Conservation (phyloP, 2,113 vertebrate genomes). For the Actenoides lindsayi region DNA sequence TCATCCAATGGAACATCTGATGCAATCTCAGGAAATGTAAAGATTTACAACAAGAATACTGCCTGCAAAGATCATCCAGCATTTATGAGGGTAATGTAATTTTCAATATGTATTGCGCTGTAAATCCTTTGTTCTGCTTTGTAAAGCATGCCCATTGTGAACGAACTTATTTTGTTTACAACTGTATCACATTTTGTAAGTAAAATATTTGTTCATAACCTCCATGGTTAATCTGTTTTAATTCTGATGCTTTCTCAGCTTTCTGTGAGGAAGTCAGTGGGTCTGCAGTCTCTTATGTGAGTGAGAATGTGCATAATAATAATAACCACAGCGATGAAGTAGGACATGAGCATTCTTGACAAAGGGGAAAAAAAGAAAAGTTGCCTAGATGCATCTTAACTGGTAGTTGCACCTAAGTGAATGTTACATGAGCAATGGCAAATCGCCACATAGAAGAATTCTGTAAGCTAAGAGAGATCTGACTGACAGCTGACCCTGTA, state of each 20-base stretch:
- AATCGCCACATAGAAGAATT: background rate
- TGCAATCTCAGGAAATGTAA: conserved; percentile 74
- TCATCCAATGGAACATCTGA: conserved; percentile 87
- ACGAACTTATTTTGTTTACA: background rate
- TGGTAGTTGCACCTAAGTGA: background rate
- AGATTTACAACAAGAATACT: conserved; percentile 57
- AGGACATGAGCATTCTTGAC: background rate
- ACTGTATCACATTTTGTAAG: background rate
- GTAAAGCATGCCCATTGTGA: background rate
- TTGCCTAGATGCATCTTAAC: conserved; percentile 6
- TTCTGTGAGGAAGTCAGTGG: background rate
- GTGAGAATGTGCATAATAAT: background rate
- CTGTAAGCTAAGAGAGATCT: background rate
- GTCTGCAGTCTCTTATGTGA: background rate
- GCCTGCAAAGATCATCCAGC: conserved; percentile 82
- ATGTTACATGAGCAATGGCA: background rate
- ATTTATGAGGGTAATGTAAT: conserved; percentile 86
- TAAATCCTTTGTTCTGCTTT: background rate
- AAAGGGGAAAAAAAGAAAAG: no score
- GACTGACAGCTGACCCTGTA: background rate
- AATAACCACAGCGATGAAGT: background rate
- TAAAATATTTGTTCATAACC: background rate
- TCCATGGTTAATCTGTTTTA: background rate
- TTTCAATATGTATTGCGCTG: background rate
- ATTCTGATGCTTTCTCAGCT: background rate